Conservation (phyloP, 2,888 invertebrate species). For the Eupeodes luniger region DNA sequence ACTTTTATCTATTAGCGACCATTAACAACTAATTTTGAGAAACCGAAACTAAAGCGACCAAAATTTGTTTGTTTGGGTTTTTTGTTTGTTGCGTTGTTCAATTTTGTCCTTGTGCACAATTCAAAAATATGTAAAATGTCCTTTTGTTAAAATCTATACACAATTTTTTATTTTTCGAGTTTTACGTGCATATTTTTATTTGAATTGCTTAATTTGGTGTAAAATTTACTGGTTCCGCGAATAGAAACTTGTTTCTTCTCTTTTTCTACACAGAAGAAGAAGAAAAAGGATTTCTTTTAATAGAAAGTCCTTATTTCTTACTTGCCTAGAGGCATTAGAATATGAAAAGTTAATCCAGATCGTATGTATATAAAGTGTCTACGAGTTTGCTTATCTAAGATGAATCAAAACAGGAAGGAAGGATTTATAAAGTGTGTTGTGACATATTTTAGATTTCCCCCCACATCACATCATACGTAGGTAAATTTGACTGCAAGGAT, state of each 20-base stretch:
- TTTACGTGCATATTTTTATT: slow-evolving; percentile 11
- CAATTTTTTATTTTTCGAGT: neutral
- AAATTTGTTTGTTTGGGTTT: slow-evolving; percentile 68
- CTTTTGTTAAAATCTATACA: slow-evolving; percentile 36
- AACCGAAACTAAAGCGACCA: slow-evolving; percentile 27
- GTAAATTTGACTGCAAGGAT: slow-evolving; percentile 33
- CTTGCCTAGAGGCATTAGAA: slow-evolving; percentile 29
- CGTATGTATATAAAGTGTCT: slow-evolving; percentile 1
- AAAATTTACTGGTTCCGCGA: slow-evolving; percentile 54
- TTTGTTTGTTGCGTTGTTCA: slow-evolving; percentile 26
- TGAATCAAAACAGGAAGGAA: slow-evolving; percentile 23
- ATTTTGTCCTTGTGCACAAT: slow-evolving; percentile 21
- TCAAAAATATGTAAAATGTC: slow-evolving; percentile 31
- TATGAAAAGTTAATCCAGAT: slow-evolving; percentile 64
- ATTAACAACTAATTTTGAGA: slow-evolving; percentile 65
- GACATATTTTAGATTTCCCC: slow-evolving; percentile 53
- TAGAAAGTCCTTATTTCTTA: slow-evolving; percentile 11
- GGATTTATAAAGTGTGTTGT: slow-evolving; percentile 50
- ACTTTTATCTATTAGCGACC: slow-evolving; percentile 60
- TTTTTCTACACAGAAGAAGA: neutral
- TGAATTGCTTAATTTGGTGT: slow-evolving; percentile 64
- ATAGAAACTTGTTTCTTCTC: slow-evolving; percentile 58
- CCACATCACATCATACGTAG: neutral
- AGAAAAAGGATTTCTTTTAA: neutral
- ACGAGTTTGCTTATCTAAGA: slow-evolving; percentile 34